Evolutionary conservation across 2,888 invertebrate genomes (phyloP).

Genomic region (Mythimna albipuncta): DNA sequence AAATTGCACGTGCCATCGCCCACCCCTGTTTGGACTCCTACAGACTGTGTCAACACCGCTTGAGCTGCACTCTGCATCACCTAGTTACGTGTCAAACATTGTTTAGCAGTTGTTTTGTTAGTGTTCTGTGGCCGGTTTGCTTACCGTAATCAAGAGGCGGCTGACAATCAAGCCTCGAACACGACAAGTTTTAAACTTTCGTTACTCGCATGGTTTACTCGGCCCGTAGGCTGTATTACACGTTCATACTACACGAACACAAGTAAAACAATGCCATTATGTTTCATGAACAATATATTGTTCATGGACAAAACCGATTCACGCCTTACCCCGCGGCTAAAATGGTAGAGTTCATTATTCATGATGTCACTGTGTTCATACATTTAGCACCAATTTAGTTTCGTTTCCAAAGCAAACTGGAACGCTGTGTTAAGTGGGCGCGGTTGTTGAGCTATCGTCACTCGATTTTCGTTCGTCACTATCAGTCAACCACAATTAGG

Average conservation of each 20-base stretch:
- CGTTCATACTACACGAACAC: slow-evolving; percentile 68
- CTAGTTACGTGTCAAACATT: slow-evolving; percentile 86
- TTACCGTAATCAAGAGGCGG: slow-evolving; percentile 72
- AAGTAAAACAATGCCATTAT: slow-evolving; percentile 82
- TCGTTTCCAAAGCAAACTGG: slow-evolving; percentile 73
- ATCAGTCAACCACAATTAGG: slow-evolving; percentile 86
- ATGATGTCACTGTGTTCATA: slow-evolving; percentile 76
- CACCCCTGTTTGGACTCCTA: slow-evolving; percentile 76
- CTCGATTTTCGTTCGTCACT: slow-evolving; percentile 80
- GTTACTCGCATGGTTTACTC: slow-evolving; percentile 56
- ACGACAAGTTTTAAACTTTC: slow-evolving; percentile 63
- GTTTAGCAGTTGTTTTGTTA: slow-evolving; percentile 83
- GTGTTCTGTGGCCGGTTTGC: slow-evolving; percentile 75
- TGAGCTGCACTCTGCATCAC: slow-evolving; percentile 81
- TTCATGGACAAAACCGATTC: slow-evolving; percentile 73
- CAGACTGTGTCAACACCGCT: slow-evolving; percentile 81
- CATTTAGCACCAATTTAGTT: slow-evolving; percentile 77
- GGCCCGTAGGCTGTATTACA: slow-evolving; percentile 55
- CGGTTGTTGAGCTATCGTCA: slow-evolving; percentile 81
- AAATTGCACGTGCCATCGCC: slow-evolving; percentile 84
- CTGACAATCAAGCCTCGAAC: slow-evolving; percentile 61
- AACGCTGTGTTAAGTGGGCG: slow-evolving; percentile 75
- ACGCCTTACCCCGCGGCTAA: slow-evolving; percentile 63
- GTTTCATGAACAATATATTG: slow-evolving; percentile 78
- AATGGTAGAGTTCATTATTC: slow-evolving; percentile 78